Evolutionary conservation across 2,888 invertebrate species (phyloP), one percentile per base, ranked within the genome.

Genomic region (Netelia virgata): DNA sequence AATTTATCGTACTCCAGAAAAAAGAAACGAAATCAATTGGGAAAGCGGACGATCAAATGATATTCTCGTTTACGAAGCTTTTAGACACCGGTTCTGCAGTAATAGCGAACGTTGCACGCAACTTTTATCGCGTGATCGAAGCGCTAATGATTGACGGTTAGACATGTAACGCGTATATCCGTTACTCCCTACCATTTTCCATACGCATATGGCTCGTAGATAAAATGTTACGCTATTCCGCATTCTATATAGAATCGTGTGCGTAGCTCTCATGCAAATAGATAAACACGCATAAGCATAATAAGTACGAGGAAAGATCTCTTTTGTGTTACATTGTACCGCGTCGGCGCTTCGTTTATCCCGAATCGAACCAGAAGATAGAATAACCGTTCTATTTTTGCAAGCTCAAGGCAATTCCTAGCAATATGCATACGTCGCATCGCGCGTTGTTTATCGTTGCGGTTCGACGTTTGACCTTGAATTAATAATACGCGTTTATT

Each of bases 371-470:
- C 10, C n/a, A 50, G 36, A 10, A 41, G 28, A n/a, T 14, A 18
- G 63, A 64, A 76, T 20, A 28, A 50, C 47, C 63, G 74, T 69
- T 82, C 76, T 82, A 72, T 76, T 82, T 77, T 66, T 20, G 53
- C 20, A 20, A 14, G 59, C 59, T 68, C 59, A 41, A 61, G 53
- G 61, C 23, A 61, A 59, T 57, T 47, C 47, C 41, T 10, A 18
- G 18, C 69, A 18, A 72, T 3, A 14, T 23, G 36, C 70, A 11
- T 18, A 66, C n/a, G 50, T 20, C 61, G 18, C 61, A 72, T 18
- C 23, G 57, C 18, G 57, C 59, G 68, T 66, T 82, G 77, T 77
- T 77, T 82, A 77, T 53, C 66, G 20, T 50, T 18, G 20, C 68
- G 8, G 18, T 68, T 59, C 23, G 16, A n/a, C 68, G 59, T 53